These are phyloP conservation scores for Nipponacmea schrenckii DNA, from an alignment of 2,888 invertebrate species.

Conservation along the genomic window DNA sequence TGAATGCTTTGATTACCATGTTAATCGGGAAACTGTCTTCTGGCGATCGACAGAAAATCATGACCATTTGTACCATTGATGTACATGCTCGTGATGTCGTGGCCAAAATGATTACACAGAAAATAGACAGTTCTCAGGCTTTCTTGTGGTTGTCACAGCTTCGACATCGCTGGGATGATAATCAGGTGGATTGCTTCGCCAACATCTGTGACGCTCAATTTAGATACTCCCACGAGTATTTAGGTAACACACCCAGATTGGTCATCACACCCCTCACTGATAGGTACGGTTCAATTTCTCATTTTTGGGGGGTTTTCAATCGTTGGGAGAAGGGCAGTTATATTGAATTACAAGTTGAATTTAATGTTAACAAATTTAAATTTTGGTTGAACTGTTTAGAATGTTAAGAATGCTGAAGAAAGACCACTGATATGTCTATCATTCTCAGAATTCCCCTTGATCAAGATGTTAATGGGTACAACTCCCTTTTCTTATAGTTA, in stretches of 20 bases:
- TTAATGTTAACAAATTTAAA: no score
- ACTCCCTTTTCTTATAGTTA: no score
- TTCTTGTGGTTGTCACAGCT: constrained; percentile 74
- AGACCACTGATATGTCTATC: no score
- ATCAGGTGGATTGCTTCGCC: constrained; percentile 88
- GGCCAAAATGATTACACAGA: constrained; percentile 88
- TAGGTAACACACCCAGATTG: constrained; percentile 93
- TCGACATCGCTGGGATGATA: constrained; percentile 90
- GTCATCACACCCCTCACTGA: constrained; percentile 96
- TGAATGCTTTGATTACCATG: constrained; percentile 88
- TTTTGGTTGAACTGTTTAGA: no score
- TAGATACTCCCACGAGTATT: constrained; percentile 91
- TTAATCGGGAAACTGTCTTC: constrained; percentile 88
- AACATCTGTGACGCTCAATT: constrained; percentile 98
- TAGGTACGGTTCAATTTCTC: constrained; percentile 62
- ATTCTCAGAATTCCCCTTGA: no score
- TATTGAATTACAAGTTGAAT: no score
- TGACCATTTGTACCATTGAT: constrained; percentile 93
- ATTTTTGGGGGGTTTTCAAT: no score
- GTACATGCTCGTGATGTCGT: constrained; percentile 97
- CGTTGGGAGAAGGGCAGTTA: no score
- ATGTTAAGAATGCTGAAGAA: no score
- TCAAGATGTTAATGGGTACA: no score
- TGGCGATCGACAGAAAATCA: constrained; percentile 94
- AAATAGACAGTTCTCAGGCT: constrained; percentile 73